These are phyloP conservation scores for Aromia moschata DNA, from an alignment of 2,888 invertebrate genomes.

Conservation along the genomic window DNA sequence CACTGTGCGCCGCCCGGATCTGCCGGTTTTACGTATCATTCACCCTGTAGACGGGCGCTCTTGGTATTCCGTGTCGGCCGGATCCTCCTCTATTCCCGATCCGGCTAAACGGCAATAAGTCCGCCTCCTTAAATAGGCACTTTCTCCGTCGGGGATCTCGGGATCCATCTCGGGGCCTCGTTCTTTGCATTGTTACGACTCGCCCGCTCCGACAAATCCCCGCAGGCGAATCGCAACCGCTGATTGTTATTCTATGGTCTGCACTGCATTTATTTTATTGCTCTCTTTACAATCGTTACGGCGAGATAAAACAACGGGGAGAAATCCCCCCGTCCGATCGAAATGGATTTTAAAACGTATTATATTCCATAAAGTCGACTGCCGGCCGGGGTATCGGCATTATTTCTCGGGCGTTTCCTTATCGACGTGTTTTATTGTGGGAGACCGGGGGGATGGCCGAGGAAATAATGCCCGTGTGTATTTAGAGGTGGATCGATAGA, in stretches of 20 bases:
- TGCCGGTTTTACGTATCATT: too few species aligned
- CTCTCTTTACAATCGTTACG: slow-evolving; percentile 51
- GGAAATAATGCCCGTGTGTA: too few species aligned
- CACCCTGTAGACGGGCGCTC: too few species aligned
- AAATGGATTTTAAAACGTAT: slow-evolving; percentile 44
- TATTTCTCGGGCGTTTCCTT: slow-evolving; percentile 6
- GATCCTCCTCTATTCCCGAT: too few species aligned
- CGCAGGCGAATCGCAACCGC: slow-evolving; percentile 37
- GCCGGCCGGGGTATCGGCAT: slow-evolving; percentile 29
- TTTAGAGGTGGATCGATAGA: too few species aligned
- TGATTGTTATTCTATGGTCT: slow-evolving; percentile 54
- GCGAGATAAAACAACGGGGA: slow-evolving; percentile 48
- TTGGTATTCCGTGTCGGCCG: too few species aligned
- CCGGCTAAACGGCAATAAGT: slow-evolving; percentile 39
- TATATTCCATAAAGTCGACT: slow-evolving; percentile 39
- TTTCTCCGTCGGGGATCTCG: slow-evolving; percentile 35
- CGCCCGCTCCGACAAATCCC: slow-evolving; percentile 34
- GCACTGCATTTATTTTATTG: slow-evolving; percentile 53
- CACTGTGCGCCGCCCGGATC: too few species aligned
- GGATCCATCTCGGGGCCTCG: slow-evolving; percentile 38
- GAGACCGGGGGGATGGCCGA: too few species aligned
- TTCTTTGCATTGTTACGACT: slow-evolving; percentile 33
- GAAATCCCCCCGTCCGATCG: slow-evolving; percentile 30
- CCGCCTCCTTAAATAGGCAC: slow-evolving; percentile 34
- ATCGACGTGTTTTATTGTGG: not conserved